Evolutionary conservation across 2,113 vertebrate genomes (phyloP), one percentile per base, ranked within the genome.

Genomic region (Guaruba guarouba): DNA sequence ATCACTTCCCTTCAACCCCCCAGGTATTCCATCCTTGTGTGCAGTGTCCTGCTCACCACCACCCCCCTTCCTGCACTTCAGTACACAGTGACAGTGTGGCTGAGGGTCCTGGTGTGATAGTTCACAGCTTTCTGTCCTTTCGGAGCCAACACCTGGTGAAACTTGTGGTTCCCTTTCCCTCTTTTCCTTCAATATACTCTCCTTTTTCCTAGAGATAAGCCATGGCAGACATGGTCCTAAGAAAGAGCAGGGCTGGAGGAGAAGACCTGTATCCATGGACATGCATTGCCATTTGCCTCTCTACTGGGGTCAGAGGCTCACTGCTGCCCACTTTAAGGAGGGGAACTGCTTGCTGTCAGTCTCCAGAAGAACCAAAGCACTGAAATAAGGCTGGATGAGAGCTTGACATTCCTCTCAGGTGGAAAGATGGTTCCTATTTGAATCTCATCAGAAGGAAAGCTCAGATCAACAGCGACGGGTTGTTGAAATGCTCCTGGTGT

Each of bases 31-130:
- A 44, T 80, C 37, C 31, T 51, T 51, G 35, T 8, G 11, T 35
- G 22, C 79, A 24, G 19, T 31, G 46, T 78, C 52, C 81, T 76
- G 25, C 48, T 86, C 17, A 23, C 29, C 80, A 51, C 11, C 14
- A 7, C 35, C 35, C 1, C 14, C 10, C 12, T 28, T 59, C 43
- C 35, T 69, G 22, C 1, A 0, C 33, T 55, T 82, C 46, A 31
- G 46, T 12, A 31, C 24, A 2, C 2, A 16, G 43, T 62, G 76
- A 13, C 67, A 70, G 17, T 9, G 31, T 35, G 35, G 13, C 33
- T 43, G 0, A 0, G n/a, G 24, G 28, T 59, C 20, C 19, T 79
- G 55, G 15, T 10, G 1, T 10, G 9, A 52, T 73, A 49, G 19
- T 46, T 83, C 54, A 49, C 4, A 5, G 61, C 61, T 62, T 66